Evolutionary conservation across 2,888 invertebrate genomes (phyloP).

Genomic region (Camponotus fellah): DNA sequence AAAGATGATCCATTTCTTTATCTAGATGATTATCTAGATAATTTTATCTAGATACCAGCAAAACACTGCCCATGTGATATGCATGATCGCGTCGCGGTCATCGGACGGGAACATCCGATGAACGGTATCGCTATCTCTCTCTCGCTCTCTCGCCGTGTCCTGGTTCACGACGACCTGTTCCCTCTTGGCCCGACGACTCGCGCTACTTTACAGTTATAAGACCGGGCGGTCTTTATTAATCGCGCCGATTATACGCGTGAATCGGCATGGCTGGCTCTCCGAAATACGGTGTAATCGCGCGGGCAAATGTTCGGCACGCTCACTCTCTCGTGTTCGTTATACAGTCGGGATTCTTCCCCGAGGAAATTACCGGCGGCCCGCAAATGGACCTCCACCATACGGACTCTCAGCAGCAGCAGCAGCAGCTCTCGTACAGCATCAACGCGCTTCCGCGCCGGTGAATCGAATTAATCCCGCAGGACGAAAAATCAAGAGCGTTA

Average conservation of each 20-base stretch:
- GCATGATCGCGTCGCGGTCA: conserved; percentile 55
- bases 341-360: conserved; percentile 75
- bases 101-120: conserved; percentile 60
- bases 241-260: conserved; percentile 64
- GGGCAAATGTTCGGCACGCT: conserved; percentile 40
- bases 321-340: conserved; percentile 26
- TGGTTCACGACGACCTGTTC: not conserved
- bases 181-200: not conserved
- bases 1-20: too few species aligned
- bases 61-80: conserved; percentile 53
- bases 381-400: conserved; percentile 62
- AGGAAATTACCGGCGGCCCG: conserved; percentile 77
- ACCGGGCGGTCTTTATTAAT: conserved; percentile 63
- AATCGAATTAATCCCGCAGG: conserved; percentile 43
- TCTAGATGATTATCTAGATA: too few species aligned
- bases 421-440: conserved; percentile 9
- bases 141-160: conserved; percentile 1
- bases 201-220: conserved; percentile 52
- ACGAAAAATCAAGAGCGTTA: conserved; percentile 48
- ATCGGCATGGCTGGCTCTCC: conserved; percentile 54
- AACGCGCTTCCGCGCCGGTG: conserved; percentile 33
- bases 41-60: too few species aligned
- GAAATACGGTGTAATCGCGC: conserved; percentile 62
- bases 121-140: conserved; percentile 62
- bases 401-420: conserved; percentile 30